A percentile compares a stretch with the other conserved stretches of the same genome.
These are phyloP conservation scores for Tetrao urogallus DNA, from an alignment of 2,113 vertebrate genomes.

Conservation along the genomic window DNA sequence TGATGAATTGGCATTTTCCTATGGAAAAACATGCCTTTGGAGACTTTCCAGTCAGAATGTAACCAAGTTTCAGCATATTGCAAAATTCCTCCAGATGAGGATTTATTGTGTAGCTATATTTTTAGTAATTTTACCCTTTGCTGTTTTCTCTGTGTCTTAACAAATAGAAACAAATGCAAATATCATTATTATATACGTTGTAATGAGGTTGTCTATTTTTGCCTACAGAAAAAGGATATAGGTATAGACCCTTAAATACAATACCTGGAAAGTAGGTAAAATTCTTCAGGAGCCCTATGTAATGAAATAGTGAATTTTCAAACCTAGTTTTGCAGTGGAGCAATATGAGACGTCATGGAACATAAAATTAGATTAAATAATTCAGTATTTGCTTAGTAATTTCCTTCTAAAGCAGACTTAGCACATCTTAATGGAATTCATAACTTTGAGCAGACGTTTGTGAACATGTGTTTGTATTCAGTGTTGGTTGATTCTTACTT, in stretches of 20 bases:
- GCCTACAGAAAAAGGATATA: background rate
- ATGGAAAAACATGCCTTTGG: slow-evolving; percentile 61
- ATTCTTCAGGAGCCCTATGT: background rate
- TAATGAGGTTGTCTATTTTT: background rate
- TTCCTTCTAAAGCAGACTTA: background rate
- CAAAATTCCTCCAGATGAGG: background rate
- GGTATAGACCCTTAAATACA: background rate
- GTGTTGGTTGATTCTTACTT: background rate
- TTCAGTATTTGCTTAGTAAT: background rate
- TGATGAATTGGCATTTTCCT: slow-evolving; percentile 58
- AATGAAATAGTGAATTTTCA: background rate
- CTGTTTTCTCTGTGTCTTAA: background rate
- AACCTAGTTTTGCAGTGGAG: slow-evolving; percentile 2
- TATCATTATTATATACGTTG: background rate
- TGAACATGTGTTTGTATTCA: background rate
- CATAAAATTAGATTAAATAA: slow-evolving; percentile 30
- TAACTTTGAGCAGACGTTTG: slow-evolving; percentile 14
- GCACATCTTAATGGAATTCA: background rate
- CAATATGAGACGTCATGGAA: background rate
- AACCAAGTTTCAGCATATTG: background rate
- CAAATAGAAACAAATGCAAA: background rate
- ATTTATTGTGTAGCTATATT: background rate
- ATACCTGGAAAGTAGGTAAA: background rate
- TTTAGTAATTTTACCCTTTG: background rate
- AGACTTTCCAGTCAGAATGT: slow-evolving; percentile 37